Percentiles rank a stretch among this genome's conserved stretches.
phyloP scores from a whole-genome alignment of 2,797 vertebrate genomes.

The Poeciliopsis turneri region DNA sequence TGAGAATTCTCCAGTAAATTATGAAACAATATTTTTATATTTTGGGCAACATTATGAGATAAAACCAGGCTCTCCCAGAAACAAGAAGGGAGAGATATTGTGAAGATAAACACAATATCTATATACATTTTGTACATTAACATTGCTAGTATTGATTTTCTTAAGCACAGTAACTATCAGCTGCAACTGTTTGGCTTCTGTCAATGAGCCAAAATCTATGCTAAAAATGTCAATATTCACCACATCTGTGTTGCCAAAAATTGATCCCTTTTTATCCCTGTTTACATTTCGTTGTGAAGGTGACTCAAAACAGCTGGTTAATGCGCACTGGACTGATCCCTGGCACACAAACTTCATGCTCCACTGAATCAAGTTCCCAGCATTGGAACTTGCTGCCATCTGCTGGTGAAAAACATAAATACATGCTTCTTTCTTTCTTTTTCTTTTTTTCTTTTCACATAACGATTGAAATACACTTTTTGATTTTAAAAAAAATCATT shows the following conservation, averaged over 20 bases:
- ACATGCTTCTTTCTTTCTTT: not conserved
- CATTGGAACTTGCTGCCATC: constrained; percentile 50
- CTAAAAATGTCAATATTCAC: not conserved
- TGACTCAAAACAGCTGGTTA: constrained; percentile 6
- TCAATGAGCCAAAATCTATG: not conserved
- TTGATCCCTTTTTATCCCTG: not conserved
- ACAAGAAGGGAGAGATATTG: not conserved
- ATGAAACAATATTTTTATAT: not conserved
- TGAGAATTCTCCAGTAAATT: not conserved
- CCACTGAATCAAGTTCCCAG: not conserved
- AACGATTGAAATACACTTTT: too few relatives aligned
- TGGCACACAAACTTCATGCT: not conserved
- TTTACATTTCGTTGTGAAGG: not conserved
- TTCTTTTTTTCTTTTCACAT: not conserved
- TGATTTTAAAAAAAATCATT: too few relatives aligned
- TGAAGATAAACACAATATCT: not conserved
- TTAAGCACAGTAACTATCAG: not conserved
- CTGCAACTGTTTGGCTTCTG: not conserved
- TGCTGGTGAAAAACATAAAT: constrained; percentile 31
- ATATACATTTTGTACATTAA: not conserved
- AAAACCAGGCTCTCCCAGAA: not conserved
- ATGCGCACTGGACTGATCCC: not conserved
- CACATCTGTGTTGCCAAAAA: not conserved
- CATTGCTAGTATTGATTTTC: not conserved
- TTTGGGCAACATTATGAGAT: too few relatives aligned